Conservation (phyloP, 2,113 vertebrate species). For the Rhizomys pruinosus region DNA sequence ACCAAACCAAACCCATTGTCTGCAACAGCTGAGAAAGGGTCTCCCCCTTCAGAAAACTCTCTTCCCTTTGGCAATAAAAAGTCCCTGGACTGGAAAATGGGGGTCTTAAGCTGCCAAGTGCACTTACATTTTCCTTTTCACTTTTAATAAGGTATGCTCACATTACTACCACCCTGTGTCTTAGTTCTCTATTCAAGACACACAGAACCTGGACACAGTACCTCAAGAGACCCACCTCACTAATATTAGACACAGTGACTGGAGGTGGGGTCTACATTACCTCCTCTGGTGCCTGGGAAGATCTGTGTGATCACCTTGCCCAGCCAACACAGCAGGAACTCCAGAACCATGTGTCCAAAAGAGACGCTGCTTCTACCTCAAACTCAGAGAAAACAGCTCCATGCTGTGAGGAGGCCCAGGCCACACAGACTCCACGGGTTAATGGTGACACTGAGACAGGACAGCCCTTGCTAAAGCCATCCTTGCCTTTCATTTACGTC, state of each 20-base stretch:
- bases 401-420: background rate
- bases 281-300: background rate
- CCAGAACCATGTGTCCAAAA: background rate
- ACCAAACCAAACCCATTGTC: background rate
- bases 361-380: too few species aligned
- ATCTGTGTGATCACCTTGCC: background rate
- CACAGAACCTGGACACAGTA: background rate
- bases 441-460: background rate
- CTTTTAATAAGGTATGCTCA: background rate
- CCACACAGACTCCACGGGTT: rapidly evolving
- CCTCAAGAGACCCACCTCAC: background rate
- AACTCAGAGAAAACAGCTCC: background rate
- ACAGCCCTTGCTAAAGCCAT: background rate
- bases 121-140: background rate
- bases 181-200: background rate
- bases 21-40: background rate
- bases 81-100: background rate
- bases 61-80: background rate
- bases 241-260: background rate
- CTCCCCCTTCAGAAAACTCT: background rate
- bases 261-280: background rate
- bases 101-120: background rate
- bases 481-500: background rate
- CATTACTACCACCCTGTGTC: background rate
- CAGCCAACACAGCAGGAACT: background rate